These are phyloP conservation scores for Dryobota labecula DNA, from an alignment of 2,888 invertebrate species.

Conservation along the genomic window DNA sequence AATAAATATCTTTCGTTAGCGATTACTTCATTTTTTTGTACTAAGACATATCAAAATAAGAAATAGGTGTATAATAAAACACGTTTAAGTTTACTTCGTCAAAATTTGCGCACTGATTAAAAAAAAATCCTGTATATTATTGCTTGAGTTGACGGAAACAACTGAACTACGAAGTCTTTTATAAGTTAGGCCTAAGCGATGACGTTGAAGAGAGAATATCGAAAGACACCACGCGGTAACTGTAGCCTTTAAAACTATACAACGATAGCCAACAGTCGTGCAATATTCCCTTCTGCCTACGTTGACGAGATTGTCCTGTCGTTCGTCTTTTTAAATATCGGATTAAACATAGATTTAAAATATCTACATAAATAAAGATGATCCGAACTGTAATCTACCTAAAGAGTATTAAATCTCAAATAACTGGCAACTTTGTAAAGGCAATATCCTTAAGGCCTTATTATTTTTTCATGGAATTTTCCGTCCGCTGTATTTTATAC, in stretches of 20 bases:
- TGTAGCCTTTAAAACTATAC: background rate
- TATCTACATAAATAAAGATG: slow-evolving; percentile 17
- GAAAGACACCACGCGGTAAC: background rate
- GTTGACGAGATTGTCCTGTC: background rate
- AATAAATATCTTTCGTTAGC: too few relatives aligned
- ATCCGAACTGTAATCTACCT: slow-evolving; percentile 3
- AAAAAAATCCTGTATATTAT: too few relatives aligned
- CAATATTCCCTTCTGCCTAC: background rate
- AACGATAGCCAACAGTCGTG: background rate
- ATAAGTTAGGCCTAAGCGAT: background rate
- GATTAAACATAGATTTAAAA: slow-evolving; percentile 3
- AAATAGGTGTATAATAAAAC: too few relatives aligned
- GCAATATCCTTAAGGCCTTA: background rate
- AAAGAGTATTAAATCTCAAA: slow-evolving; percentile 21
- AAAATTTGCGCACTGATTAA: too few relatives aligned
- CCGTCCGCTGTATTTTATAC: slow-evolving; percentile 3
- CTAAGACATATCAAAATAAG: too few relatives aligned
- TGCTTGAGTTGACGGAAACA: background rate
- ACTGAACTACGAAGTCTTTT: background rate
- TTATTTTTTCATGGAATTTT: slow-evolving; percentile 8
- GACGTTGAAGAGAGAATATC: background rate
- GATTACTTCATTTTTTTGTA: too few relatives aligned
- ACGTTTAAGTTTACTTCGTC: too few relatives aligned
- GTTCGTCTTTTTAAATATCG: background rate
- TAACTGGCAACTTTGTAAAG: slow-evolving; percentile 9